Conservation (phyloP, 2,113 vertebrate species). For the Amblyopsis rosae region DNA sequence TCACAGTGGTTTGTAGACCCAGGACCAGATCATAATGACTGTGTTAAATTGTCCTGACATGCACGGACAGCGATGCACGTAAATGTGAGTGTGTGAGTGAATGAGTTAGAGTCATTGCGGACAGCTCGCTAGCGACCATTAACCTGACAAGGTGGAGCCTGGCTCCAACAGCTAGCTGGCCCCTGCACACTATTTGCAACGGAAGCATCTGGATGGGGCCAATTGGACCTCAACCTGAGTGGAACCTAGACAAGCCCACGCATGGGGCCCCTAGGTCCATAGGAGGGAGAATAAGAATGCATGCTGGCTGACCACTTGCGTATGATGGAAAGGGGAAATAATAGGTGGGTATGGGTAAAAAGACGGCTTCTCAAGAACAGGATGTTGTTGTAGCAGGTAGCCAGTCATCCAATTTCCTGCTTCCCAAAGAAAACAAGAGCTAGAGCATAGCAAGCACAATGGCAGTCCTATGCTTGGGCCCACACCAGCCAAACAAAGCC, state of each 20-base stretch:
- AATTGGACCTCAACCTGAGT: slow-evolving; percentile 76
- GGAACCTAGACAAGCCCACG: slow-evolving; percentile 71
- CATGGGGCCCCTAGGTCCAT: slow-evolving; percentile 52
- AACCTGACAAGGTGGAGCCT: slow-evolving; percentile 67
- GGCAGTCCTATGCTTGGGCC: slow-evolving; percentile 72
- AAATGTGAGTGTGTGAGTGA: slow-evolving; percentile 10
- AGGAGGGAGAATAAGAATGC: slow-evolving; percentile 14
- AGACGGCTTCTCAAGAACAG: slow-evolving; percentile 83
- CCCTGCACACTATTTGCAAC: slow-evolving; percentile 66
- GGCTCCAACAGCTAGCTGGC: slow-evolving; percentile 55
- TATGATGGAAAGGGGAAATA: slow-evolving; percentile 80
- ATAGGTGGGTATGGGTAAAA: slow-evolving; percentile 82
- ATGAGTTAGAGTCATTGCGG: slow-evolving; percentile 33
- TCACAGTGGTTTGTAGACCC: slow-evolving; percentile 36
- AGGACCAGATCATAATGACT: slow-evolving; percentile 35
- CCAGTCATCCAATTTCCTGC: slow-evolving; percentile 86
- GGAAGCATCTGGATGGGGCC: slow-evolving; percentile 80
- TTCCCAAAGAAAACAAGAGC: slow-evolving; percentile 83
- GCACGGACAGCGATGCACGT: slow-evolving; percentile 50
- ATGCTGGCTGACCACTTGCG: slow-evolving; percentile 73
- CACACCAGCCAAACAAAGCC: slow-evolving; percentile 76
- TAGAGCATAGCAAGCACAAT: slow-evolving; percentile 75
- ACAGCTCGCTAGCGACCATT: slow-evolving; percentile 62
- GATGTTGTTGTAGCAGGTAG: slow-evolving; percentile 87
- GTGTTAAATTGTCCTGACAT: slow-evolving; percentile 50